Percentiles rank a stretch among this genome's conserved stretches.
These are phyloP conservation scores for Sinocyclocheilus rhinocerous DNA, from an alignment of 2,113 vertebrate species.

Conservation along the genomic window DNA sequence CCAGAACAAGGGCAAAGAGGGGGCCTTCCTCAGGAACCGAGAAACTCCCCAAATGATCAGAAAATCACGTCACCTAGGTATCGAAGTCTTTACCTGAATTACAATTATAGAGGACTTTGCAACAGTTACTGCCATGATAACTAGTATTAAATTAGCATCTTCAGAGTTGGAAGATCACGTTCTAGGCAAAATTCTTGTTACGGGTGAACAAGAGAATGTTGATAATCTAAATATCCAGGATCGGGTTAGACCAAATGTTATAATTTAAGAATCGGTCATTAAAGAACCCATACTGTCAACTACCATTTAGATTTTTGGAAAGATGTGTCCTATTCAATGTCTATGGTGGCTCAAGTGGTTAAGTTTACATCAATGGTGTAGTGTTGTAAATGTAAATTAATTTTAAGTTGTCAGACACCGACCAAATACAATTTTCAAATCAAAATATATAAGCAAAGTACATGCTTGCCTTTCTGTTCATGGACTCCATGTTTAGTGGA, in stretches of 20 bases:
- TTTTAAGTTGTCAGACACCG: not conserved
- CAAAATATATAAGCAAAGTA: not conserved
- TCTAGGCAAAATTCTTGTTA: not conserved
- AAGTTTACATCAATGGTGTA: not conserved
- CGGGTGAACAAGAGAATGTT: not conserved
- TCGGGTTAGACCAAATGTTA: not conserved
- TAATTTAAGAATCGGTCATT: not conserved
- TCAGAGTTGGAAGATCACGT: not conserved
- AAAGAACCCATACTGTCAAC: not conserved
- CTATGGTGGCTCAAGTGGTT: not conserved
- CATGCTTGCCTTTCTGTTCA: constrained; percentile 3
- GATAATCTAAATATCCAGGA: not conserved
- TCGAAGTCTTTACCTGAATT: not conserved
- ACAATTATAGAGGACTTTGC: not conserved
- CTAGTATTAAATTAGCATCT: not conserved
- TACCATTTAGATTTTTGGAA: not conserved
- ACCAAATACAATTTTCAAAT: not conserved
- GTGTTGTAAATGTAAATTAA: not conserved
- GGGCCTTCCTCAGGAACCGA: constrained; percentile 65
- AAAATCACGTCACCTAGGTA: not conserved
- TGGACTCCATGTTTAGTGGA: not conserved
- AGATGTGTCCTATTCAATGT: not conserved
- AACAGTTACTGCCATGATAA: not conserved
- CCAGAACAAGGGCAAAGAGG: constrained; percentile 65
- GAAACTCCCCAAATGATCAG: not conserved